Evolutionary conservation across 2,113 vertebrate genomes (phyloP).

Genomic region (Pseudopipra pipra): DNA sequence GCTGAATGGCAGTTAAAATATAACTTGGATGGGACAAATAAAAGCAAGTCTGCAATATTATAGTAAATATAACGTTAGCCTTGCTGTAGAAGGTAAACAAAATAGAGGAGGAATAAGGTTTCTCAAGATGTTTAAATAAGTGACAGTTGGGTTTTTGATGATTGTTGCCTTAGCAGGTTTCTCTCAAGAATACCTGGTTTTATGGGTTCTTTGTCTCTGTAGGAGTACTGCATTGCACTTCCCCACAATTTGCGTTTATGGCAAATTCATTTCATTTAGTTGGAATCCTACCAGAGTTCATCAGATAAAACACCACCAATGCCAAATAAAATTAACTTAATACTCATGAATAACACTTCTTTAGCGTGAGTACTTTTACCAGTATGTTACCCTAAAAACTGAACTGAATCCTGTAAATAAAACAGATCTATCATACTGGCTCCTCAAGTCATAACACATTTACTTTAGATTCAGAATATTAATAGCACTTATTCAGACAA

Average conservation of each 20-base stretch:
- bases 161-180: background rate
- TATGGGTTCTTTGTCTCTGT: background rate
- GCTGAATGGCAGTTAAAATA: background rate
- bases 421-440: background rate
- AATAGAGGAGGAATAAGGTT: background rate
- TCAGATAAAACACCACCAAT: background rate
- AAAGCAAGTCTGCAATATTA: background rate
- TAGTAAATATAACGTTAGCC: background rate
- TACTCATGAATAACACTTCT: background rate
- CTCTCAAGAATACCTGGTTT: background rate
- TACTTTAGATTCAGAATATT: background rate
- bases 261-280: background rate
- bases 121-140: background rate
- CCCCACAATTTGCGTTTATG: background rate
- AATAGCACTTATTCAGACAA: background rate
- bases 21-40: background rate
- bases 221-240: background rate
- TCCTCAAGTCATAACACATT: background rate
- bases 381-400: background rate
- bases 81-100: background rate
- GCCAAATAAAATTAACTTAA: background rate
- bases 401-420: background rate
- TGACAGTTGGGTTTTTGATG: background rate
- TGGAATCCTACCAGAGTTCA: background rate
- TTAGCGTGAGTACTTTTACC: background rate